Conservation (phyloP, 2,888 invertebrate genomes). For the Eristalis tenax region DNA sequence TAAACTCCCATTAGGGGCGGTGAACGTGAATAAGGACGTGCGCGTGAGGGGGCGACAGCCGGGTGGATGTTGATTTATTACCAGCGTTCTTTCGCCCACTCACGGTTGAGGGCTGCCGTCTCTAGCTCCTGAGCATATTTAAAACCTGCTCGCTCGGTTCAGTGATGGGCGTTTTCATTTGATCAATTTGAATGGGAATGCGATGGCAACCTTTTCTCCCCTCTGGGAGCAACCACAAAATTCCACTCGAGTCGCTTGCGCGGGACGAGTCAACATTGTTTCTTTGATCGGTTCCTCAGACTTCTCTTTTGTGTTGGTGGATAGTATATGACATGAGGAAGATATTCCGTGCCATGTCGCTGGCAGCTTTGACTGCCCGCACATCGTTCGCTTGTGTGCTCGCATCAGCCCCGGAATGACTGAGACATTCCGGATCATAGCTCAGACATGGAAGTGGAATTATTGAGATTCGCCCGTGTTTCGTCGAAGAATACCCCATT, state of each 20-base stretch:
- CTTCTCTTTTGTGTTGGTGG: not conserved
- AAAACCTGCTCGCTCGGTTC: not conserved
- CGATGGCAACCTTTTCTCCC: not conserved
- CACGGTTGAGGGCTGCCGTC: no score
- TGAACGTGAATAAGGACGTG: not conserved
- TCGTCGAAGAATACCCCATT: not conserved
- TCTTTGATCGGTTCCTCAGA: not conserved
- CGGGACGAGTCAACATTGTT: not conserved
- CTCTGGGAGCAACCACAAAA: not conserved
- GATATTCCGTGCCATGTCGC: not conserved
- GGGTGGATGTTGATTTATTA: conserved; percentile 7
- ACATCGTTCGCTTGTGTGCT: not conserved
- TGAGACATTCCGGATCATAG: not conserved
- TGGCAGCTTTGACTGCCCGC: not conserved
- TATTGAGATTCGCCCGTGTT: not conserved
- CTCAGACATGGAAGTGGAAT: not conserved
- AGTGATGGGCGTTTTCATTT: not conserved
- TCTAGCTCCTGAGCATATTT: not conserved
- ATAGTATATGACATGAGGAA: not conserved
- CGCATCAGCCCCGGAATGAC: not conserved
- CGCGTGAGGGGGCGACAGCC: not conserved
- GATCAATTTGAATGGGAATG: not conserved
- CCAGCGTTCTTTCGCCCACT: not conserved
- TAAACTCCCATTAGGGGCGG: not conserved
- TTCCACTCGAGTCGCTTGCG: not conserved